A percentile compares a stretch with the other conserved stretches of the same genome.
Conservation (phyloP, 2,797 vertebrate species). For the Pseudomugil gertrudae region DNA sequence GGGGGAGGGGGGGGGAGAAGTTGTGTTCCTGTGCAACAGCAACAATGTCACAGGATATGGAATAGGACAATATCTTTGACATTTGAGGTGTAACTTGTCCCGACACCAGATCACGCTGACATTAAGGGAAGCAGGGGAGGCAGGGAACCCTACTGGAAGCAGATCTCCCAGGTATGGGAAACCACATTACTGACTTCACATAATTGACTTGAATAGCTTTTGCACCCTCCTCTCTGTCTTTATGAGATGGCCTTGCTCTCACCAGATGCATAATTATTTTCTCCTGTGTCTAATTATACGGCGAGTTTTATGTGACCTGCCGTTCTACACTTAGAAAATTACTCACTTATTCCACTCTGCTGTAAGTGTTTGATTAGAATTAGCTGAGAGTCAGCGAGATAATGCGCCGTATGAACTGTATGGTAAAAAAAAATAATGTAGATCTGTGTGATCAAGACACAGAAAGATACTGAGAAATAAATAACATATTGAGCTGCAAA, state of each 20-base stretch:
- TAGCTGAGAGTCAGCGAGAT: constrained; percentile 53
- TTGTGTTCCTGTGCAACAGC: constrained; percentile 60
- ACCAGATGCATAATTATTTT: constrained; percentile 82
- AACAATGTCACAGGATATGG: constrained; percentile 64
- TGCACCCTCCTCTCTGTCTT: constrained; percentile 67
- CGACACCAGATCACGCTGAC: constrained; percentile 68
- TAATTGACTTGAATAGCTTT: constrained; percentile 83
- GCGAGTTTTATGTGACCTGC: constrained; percentile 76
- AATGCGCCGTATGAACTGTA: constrained; percentile 24
- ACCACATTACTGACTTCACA: constrained; percentile 77
- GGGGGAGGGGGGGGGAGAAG: not conserved
- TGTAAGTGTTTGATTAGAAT: constrained; percentile 58
- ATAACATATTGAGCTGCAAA: constrained; percentile 73
- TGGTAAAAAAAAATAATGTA: constrained; percentile 43
- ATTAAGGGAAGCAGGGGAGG: constrained; percentile 39
- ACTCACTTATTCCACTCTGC: constrained; percentile 75
- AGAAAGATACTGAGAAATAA: constrained; percentile 52
- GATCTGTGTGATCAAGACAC: constrained; percentile 65
- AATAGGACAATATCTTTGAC: constrained; percentile 49
- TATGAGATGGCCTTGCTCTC: constrained; percentile 69
- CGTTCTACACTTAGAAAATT: constrained; percentile 73
- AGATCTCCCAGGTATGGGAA: constrained; percentile 77
- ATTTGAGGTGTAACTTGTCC: constrained; percentile 47
- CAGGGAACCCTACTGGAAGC: constrained; percentile 66
- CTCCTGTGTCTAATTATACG: constrained; percentile 80